These are phyloP conservation scores for Cheilosia vulpina DNA, from an alignment of 2,888 invertebrate species.

Conservation along the genomic window DNA sequence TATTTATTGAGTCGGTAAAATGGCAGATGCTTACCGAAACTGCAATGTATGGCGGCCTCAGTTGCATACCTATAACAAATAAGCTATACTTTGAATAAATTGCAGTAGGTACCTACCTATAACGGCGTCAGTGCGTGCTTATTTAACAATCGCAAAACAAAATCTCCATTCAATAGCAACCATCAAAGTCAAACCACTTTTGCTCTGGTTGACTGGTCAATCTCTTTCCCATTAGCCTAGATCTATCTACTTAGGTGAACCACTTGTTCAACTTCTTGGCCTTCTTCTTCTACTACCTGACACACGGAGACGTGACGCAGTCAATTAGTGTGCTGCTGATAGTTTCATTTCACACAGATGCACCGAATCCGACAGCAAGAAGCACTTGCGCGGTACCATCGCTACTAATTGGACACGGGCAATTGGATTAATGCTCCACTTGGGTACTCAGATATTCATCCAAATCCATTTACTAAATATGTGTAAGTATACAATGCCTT, in stretches of 20 bases:
- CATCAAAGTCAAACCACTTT: neutral
- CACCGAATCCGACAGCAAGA: neutral
- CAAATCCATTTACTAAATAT: neutral
- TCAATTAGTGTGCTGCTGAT: neutral
- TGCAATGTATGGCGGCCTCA: too few species aligned
- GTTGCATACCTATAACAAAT: too few species aligned
- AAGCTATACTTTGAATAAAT: too few species aligned
- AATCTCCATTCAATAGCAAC: neutral
- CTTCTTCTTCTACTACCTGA: neutral
- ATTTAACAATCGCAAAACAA: too few species aligned
- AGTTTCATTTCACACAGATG: neutral
- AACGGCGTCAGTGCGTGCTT: too few species aligned
- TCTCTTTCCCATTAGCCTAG: conserved; percentile 14
- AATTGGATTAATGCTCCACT: conserved; percentile 1
- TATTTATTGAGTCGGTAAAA: too few species aligned
- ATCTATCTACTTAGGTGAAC: neutral
- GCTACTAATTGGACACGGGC: neutral
- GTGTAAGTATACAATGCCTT: neutral
- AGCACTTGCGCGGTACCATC: neutral
- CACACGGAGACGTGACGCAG: neutral
- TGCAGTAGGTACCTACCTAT: too few species aligned
- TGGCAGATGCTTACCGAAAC: too few species aligned
- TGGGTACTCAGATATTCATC: neutral
- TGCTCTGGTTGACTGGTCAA: neutral
- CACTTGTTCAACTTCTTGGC: neutral